Base-by-base conservation (phyloP, 2,113 vertebrate species). In the Callocephalon fimbriatum region DNA sequence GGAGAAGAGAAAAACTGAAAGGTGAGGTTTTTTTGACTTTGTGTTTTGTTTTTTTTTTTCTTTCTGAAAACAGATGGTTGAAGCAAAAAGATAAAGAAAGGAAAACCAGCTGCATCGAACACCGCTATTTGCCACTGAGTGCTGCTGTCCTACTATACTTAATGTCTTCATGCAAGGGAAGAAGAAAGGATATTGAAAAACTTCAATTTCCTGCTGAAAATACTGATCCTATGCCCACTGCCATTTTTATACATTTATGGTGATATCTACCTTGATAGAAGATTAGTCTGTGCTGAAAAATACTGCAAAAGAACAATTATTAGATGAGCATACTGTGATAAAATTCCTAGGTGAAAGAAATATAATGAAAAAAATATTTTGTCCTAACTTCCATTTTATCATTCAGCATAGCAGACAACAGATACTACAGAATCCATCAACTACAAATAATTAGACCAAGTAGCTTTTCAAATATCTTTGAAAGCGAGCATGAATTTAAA, bases 1-100 rank as follows among this genome's bases (percentile, higher is more conserved):
- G 7, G 3, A 51, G 6, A 88, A 58, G 3, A 72, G 12, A 48
- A 54, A 93, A 90, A 65, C 2, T 0, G 2, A 18, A 42, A 74
- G 2, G 32, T 58, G 32, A 6, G 4, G 1, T 0, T 22, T 48
- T 80, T 51, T 63, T 56, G 32, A 58, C 7, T 45, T 50, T 4
- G 2, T 51, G 26, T 31, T 7, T 11, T 26, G 25, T 6, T 6
- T 4, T 8, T 6, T 4, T 8, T 7, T 10, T 31, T 29, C 35
- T 72, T 32, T 25, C 12, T 32, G 19, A 51, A 92, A 91, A 62
- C 4, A 38, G 4, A 51, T 58, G 6, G 1, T 32, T 75, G 10
- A 90, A 78, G 11, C 1, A 72, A 72, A 67, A 75, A 23, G n/a
- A 45, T 16, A 25, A 67, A 59, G 2, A 47, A 91, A 63, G 7